Percentiles rank a stretch among this genome's conserved stretches.
Conservation (phyloP, 2,888 invertebrate genomes). For the Stegophylla sp. region DNA sequence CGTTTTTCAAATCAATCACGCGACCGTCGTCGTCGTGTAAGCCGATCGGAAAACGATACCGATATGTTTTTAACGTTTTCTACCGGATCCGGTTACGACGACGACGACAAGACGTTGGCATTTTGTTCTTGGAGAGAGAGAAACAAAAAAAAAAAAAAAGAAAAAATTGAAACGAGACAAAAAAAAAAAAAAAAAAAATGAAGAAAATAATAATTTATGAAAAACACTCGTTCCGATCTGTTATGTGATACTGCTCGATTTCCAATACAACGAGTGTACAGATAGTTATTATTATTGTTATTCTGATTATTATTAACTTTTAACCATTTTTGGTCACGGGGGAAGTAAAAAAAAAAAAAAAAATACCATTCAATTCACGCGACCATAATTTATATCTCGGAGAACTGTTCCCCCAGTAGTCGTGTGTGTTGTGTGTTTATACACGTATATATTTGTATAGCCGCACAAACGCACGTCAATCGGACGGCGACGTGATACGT, state of each 20-base stretch:
- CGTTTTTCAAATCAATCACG: not conserved
- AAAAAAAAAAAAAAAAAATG: not conserved
- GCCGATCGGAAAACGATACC: not conserved
- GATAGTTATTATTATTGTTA: too few relatives aligned
- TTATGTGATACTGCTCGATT: not conserved
- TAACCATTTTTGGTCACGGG: not conserved
- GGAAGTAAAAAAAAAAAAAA: not conserved
- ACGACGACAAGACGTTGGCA: too few relatives aligned
- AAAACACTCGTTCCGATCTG: not conserved
- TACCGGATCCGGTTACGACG: not conserved
- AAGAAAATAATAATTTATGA: not conserved
- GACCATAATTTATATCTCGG: conserved; percentile 1
- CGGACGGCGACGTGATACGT: not conserved
- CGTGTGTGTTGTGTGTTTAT: not conserved
- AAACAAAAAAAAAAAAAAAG: not conserved
- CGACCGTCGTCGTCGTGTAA: not conserved
- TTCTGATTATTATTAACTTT: conserved; percentile 8
- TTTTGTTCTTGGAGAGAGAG: not conserved
- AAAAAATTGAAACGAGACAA: not conserved
- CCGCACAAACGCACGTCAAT: not conserved
- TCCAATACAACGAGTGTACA: not conserved
- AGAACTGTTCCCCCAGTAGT: not conserved
- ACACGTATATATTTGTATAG: too few relatives aligned
- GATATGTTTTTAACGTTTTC: not conserved
- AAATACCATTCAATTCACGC: not conserved